phyloP scores from a whole-genome alignment of 2,888 invertebrate species.

The Pasiphila rectangulata region DNA sequence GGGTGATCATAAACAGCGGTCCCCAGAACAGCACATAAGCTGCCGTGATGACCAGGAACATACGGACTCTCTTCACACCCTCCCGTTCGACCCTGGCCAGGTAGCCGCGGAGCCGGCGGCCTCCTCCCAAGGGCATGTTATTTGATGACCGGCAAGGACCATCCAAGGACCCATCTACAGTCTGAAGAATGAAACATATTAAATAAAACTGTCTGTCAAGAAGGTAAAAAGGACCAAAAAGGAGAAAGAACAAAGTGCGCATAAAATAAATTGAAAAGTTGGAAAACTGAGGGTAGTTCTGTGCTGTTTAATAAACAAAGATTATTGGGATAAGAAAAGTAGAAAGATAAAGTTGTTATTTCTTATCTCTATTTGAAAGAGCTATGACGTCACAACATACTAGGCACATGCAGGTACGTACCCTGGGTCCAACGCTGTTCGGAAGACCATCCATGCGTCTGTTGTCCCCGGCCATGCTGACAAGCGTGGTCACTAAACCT shows the following conservation, averaged over 20 bases:
- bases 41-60: slow-evolving; percentile 91
- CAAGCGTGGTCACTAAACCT: slow-evolving; percentile 90
- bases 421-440: slow-evolving; percentile 78
- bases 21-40: slow-evolving; percentile 95
- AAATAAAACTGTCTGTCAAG: slow-evolving; percentile 19
- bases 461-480: slow-evolving; percentile 88
- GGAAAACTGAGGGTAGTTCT: background rate
- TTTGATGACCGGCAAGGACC: slow-evolving; percentile 56
- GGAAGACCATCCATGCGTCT: slow-evolving; percentile 75
- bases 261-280: background rate
- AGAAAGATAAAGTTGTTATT: background rate
- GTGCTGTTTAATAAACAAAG: background rate
- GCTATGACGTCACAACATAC: slow-evolving; percentile 4
- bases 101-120: slow-evolving; percentile 88
- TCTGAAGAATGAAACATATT: slow-evolving; percentile 42
- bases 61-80: slow-evolving; percentile 90
- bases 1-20: slow-evolving; percentile 91
- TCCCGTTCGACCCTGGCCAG: slow-evolving; percentile 88
- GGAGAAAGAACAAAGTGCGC: slow-evolving; percentile 1
- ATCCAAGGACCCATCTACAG: slow-evolving; percentile 67
- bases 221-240: background rate
- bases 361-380: background rate
- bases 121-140: slow-evolving; percentile 82
- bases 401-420: slow-evolving; percentile 56
- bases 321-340: background rate